Conservation (phyloP, 2,113 vertebrate species). For the Ivindomyrus marchei region DNA sequence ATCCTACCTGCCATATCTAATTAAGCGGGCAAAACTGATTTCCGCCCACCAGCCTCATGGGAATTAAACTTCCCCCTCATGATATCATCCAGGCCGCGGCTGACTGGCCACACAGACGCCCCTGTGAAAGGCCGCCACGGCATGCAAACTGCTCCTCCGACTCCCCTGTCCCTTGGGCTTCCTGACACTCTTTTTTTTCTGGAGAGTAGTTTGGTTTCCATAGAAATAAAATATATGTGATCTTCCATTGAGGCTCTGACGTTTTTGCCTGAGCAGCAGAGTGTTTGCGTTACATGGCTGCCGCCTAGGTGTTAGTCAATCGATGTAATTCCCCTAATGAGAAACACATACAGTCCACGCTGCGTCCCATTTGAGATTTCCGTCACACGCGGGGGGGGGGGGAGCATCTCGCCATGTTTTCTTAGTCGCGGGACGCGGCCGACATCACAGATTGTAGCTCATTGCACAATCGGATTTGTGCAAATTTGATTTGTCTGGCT, state of each 20-base stretch:
- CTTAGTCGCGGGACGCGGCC: not conserved
- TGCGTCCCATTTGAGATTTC: not conserved
- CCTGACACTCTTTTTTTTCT: constrained; percentile 9
- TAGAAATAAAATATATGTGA: constrained; percentile 41
- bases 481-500: constrained; percentile 36
- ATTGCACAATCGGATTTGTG: constrained; percentile 6
- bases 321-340: constrained; percentile 48
- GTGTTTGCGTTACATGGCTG: constrained; percentile 34
- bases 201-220: constrained; percentile 13
- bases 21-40: constrained; percentile 42
- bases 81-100: constrained; percentile 51
- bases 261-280: constrained; percentile 28
- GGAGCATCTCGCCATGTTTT: not conserved
- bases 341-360: not conserved
- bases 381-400: no score
- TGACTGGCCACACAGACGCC: constrained; percentile 38
- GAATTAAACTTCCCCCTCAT: constrained; percentile 41
- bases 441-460: not conserved
- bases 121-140: constrained; percentile 41
- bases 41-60: constrained; percentile 27
- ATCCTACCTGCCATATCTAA: constrained; percentile 49
- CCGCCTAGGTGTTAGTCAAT: constrained; percentile 42
- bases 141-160: constrained; percentile 32
- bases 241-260: constrained; percentile 47
- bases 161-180: constrained; percentile 11